phyloP scores from a whole-genome alignment of 1,140 invertebrate species.

The Tetraneura akinire region DNA sequence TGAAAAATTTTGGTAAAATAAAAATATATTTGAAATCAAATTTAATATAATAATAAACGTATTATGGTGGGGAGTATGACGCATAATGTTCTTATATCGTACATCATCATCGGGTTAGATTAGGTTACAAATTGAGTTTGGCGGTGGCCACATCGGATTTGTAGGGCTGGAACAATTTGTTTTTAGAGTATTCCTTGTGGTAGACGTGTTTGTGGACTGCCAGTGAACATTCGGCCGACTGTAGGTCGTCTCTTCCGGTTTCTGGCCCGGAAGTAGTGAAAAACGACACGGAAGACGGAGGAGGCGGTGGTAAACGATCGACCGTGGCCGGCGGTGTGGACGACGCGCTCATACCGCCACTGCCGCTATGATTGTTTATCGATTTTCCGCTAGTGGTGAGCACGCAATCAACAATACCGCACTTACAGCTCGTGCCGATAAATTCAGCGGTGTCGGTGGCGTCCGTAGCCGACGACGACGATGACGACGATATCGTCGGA shows the following conservation, averaged over 20 bases:
- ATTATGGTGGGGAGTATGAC: too few species aligned
- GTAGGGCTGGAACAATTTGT: constrained; percentile 56
- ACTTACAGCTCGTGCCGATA: constrained; percentile 56
- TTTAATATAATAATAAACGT: too few species aligned
- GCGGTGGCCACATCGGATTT: constrained; percentile 53
- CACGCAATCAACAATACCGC: constrained; percentile 57
- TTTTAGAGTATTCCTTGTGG: constrained; percentile 53
- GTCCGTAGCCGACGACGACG: constrained; percentile 34
- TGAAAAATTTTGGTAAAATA: too few species aligned
- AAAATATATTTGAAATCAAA: too few species aligned
- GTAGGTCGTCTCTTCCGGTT: constrained; percentile 3
- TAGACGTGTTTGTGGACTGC: constrained; percentile 22
- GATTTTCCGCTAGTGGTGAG: constrained; percentile 49
- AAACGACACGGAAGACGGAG: constrained; percentile 11
- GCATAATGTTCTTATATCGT: too few species aligned
- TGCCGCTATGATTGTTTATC: not conserved
- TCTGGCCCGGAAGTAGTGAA: not conserved
- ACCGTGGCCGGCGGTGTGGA: not conserved
- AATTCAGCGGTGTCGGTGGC: constrained; percentile 52
- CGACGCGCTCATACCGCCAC: not conserved
- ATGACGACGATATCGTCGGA: constrained; percentile 50
- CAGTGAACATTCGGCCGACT: constrained; percentile 45
- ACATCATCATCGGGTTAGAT: too few species aligned
- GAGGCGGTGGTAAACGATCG: constrained; percentile 26
- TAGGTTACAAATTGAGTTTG: constrained; percentile 4